phyloP scores from a whole-genome alignment of 2,113 vertebrate genomes.

The Antechinus stuartii region DNA sequence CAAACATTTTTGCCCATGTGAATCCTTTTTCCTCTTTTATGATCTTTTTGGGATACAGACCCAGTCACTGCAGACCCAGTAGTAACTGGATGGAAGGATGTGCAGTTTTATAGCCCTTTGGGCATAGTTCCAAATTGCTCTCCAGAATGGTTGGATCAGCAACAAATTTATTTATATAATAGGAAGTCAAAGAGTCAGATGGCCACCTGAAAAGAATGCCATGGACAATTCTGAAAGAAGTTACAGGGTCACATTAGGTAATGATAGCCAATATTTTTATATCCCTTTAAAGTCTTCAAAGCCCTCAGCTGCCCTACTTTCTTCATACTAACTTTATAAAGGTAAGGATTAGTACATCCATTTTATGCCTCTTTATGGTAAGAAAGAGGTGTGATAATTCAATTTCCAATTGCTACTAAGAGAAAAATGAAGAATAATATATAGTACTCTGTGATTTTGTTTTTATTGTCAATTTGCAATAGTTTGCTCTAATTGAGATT shows the following conservation, averaged over 20 bases:
- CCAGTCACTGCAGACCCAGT: too few relatives aligned
- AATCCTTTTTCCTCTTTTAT: too few relatives aligned
- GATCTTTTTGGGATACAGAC: too few relatives aligned
- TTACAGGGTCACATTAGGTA: neutral
- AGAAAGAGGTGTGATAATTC: neutral
- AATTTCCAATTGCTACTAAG: neutral
- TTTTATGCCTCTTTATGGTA: neutral
- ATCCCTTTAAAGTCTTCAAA: neutral
- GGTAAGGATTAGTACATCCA: neutral
- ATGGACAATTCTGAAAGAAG: neutral
- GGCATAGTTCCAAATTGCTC: too few relatives aligned
- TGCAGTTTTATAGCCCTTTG: too few relatives aligned
- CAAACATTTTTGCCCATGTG: too few relatives aligned
- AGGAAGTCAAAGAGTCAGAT: neutral
- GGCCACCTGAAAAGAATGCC: neutral
- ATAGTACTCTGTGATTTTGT: neutral
- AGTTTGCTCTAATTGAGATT: neutral
- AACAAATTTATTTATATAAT: neutral
- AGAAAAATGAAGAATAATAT: neutral
- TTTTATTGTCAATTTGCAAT: neutral
- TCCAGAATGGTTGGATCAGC: neutral
- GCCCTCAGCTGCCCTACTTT: neutral
- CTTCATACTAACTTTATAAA: neutral
- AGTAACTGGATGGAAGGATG: too few relatives aligned
- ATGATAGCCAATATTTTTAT: neutral